Evolutionary conservation across 2,113 vertebrate genomes (phyloP).

Genomic region (Oxyura jamaicensis): DNA sequence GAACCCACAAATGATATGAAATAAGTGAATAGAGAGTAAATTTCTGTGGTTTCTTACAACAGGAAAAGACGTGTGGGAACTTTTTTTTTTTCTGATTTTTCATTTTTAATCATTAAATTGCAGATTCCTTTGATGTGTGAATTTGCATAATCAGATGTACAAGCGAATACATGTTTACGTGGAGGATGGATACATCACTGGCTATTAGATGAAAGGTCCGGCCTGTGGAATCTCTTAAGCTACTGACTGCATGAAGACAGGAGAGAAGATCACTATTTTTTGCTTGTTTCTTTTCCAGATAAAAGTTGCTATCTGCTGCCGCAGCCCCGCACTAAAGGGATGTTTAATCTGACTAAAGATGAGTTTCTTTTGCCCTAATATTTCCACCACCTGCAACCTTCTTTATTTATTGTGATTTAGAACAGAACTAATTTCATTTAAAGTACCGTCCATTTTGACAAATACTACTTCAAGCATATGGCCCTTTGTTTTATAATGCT

Average conservation of each 20-base stretch:
- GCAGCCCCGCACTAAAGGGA: rapidly evolving
- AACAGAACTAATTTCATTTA: neutral
- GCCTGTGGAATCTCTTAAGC: neutral
- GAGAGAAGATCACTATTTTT: neutral
- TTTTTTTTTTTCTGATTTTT: neutral
- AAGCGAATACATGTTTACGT: neutral
- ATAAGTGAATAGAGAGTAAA: neutral
- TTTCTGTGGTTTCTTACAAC: neutral
- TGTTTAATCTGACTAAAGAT: neutral
- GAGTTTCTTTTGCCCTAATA: neutral
- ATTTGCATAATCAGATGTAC: neutral
- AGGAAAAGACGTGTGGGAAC: neutral
- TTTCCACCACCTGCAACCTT: neutral
- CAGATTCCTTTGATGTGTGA: neutral
- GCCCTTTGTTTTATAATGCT: neutral
- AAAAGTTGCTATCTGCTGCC: neutral
- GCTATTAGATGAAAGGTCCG: neutral
- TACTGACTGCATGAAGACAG: rapidly evolving
- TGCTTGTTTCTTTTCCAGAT: neutral
- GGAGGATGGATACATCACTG: neutral
- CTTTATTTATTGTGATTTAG: neutral
- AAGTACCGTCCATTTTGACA: neutral
- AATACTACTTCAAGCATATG: neutral
- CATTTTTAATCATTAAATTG: neutral
- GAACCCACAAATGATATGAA: neutral